These are phyloP conservation scores for Orgyia antiqua DNA, from an alignment of 2,888 invertebrate species.

Conservation along the genomic window DNA sequence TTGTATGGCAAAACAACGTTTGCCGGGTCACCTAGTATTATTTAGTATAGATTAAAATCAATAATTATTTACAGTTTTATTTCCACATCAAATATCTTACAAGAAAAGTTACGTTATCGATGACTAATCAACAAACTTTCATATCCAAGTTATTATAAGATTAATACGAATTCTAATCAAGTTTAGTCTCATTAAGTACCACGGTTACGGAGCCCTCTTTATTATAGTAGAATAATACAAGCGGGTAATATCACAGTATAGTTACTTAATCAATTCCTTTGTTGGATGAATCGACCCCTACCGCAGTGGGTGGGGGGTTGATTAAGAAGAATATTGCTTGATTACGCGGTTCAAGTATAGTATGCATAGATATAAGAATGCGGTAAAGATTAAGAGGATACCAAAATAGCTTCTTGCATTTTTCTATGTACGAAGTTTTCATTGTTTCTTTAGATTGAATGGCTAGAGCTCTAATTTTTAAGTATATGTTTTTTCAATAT, in stretches of 20 bases:
- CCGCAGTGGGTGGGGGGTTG: constrained; percentile 71
- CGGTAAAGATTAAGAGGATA: no score
- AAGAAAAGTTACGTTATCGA: constrained; percentile 24
- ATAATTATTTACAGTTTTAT: no score
- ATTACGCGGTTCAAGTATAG: constrained; percentile 72
- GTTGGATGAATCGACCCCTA: constrained; percentile 73
- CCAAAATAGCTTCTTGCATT: no score
- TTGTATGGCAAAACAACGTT: no score
- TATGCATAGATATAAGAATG: constrained; percentile 41
- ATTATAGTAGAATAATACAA: constrained; percentile 74
- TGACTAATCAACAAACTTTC: constrained; percentile 58
- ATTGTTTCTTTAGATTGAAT: no score
- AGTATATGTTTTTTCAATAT: no score
- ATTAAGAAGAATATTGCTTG: constrained; percentile 78
- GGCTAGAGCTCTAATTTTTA: no score
- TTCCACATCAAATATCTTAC: neutral
- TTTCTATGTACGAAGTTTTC: no score
- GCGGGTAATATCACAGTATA: constrained; percentile 73
- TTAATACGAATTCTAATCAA: constrained; percentile 77
- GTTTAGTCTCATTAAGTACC: constrained; percentile 76
- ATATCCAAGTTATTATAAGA: constrained; percentile 62
- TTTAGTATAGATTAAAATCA: no score
- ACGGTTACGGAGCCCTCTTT: constrained; percentile 74
- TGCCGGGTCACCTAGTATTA: no score
- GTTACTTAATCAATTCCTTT: constrained; percentile 78